Evolutionary conservation across 2,888 invertebrate genomes (phyloP), one percentile per base, ranked within the genome.

Genomic region (Drosophila limbata): DNA sequence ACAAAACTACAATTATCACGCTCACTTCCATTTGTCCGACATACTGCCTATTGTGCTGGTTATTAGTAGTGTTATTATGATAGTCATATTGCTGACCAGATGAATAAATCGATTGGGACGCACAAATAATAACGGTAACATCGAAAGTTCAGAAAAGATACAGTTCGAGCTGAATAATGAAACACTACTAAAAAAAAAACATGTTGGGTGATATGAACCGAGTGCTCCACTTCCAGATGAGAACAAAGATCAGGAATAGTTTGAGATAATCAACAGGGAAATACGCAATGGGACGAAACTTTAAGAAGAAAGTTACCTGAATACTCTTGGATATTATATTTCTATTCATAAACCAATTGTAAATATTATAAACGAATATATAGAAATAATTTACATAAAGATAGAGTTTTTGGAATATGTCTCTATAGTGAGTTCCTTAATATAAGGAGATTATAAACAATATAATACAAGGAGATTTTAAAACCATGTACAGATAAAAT

Each of bases 201-300:
- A 50, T 2, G 13, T 35, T 1, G 25, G 17, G 1, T 17, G 2
- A 0, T 17, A 9, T 5, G 71, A 60, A 10, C 28, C 10, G 13
- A 39, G 5, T 8, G n/a, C 67, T 6, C 48, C 60, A 3, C 51
- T 89, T 4, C 67, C 64, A 37, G 55, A 40, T 13, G 84, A 71
- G 9, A 59, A 44, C 11, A 59, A 63, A 1, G 61, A 67, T 4
- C 52, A 55, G 6, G 68, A 62, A 4, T 60, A 55, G 37, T 15
- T 77, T 8, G 83, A 69, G 55, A 83, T 80, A 47, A 68, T 77
- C 66, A 70, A 69, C 51, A 71, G 76, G 25, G 69, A 87, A 50
- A 69, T 69, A 51, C 62, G 77, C 15, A 52, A 65, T 44, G 53
- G 63, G 1, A 64, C 74, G 0, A 63, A 76, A 35, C 67, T 73